These are phyloP conservation scores for Glyptemys insculpta DNA, from an alignment of 2,797 vertebrate species.

Conservation along the genomic window DNA sequence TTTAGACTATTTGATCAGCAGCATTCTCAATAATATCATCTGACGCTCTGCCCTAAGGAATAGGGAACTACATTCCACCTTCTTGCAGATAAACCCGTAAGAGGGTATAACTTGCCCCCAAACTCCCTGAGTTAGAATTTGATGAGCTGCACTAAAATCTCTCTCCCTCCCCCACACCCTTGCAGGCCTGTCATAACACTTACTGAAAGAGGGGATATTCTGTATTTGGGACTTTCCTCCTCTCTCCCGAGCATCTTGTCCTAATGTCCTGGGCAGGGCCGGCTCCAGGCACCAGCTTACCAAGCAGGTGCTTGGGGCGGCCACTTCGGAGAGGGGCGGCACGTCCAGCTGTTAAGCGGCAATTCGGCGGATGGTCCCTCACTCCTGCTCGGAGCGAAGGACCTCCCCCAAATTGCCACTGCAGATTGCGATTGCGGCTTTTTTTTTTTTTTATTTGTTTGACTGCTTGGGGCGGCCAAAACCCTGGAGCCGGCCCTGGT, in stretches of 20 bases:
- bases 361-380: too few relatives aligned
- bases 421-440: too few relatives aligned
- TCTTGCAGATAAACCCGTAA: background rate
- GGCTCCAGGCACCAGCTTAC: too few relatives aligned
- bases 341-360: too few relatives aligned
- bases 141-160: background rate
- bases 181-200: background rate
- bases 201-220: background rate
- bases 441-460: too few relatives aligned
- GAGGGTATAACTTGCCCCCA: background rate
- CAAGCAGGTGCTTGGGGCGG: too few relatives aligned
- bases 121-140: background rate
- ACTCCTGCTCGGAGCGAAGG: too few relatives aligned
- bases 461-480: too few relatives aligned
- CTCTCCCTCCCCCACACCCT: background rate
- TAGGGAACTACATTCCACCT: background rate
- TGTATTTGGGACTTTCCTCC: background rate
- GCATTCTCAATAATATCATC: background rate
- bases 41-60: background rate
- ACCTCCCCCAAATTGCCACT: too few relatives aligned
- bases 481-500: too few relatives aligned
- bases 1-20: background rate
- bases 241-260: background rate
- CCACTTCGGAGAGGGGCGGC: too few relatives aligned
- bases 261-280: background rate